Conservation (phyloP, 2,888 invertebrate genomes). For the Hemicrepidius hirtus region DNA sequence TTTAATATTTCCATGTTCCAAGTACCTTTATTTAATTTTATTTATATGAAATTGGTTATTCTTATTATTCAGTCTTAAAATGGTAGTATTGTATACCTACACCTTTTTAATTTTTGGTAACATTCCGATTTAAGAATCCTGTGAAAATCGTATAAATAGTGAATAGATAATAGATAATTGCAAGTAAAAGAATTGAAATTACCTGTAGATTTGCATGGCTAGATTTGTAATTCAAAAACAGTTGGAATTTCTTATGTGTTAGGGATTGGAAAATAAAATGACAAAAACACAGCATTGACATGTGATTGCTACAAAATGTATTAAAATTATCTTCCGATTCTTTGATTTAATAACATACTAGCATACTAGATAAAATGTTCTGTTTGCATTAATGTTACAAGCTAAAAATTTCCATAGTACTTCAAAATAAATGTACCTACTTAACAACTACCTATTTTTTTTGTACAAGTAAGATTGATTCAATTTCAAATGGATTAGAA, state of each 20-base stretch:
- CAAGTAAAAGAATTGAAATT: slow-evolving; percentile 21
- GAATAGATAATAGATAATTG: neutral
- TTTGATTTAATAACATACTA: neutral
- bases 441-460: neutral
- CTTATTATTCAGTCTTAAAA: neutral
- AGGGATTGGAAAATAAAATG: slow-evolving; percentile 12
- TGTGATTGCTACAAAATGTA: neutral
- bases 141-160: neutral
- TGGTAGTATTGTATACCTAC: too few relatives aligned
- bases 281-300: neutral
- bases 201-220: too few relatives aligned
- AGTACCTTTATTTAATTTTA: neutral
- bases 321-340: neutral
- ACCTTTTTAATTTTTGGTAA: neutral
- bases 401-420: slow-evolving; percentile 21
- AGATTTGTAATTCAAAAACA: slow-evolving; percentile 12
- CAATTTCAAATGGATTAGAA: too few relatives aligned
- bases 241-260: slow-evolving; percentile 9
- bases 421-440: slow-evolving; percentile 24
- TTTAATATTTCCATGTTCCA: too few relatives aligned
- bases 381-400: neutral
- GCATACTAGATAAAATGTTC: neutral
- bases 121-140: neutral
- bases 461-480: neutral
- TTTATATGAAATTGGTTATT: neutral